Evolutionary conservation across 2,113 vertebrate genomes (phyloP), one percentile per base, ranked within the genome.

Genomic region (Pelmatolapia mariae): DNA sequence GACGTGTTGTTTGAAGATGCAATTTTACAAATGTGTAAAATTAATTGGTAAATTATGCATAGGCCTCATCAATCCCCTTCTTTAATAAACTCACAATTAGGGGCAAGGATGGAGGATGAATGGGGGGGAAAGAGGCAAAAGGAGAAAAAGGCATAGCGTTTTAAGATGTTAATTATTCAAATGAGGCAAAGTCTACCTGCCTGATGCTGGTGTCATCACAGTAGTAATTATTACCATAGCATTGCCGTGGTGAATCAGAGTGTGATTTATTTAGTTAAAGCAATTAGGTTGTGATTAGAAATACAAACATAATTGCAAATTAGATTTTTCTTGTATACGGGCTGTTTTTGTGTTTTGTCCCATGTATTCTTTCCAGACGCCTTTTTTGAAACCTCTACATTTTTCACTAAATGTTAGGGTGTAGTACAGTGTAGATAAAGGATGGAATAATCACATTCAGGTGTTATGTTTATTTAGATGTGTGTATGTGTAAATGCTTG

Each of bases 231-330:
- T 97, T 96, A 96, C 92, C 92, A 95, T 95, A 12, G 95, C 96
- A 96, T 97, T 95, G 97, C 97, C 94, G 96, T 95, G 95, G 97
- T 96, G 95, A 96, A 97, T 96, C 97, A 81, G 94, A 96, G 94
- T 96, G 95, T 97, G 97, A 98, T 98, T 98, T 98, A 98, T 98
- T 98, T 97, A 97, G 97, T 97, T 97, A 97, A 97, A 90, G 96
- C 97, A 98, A 98, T 99, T 98, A 98, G 93, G 95, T 92, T 90
- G 93, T 97, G 98, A 99, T 98, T 98, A 98, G 97, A 97, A 98
- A 97, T 97, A 96, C 96, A 98, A 97, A 97, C 96, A 97, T 97
- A 97, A 99, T 97, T 98, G 97, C 97, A 97, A 97, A 97, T 97
- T 93, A 2, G 43, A 89, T 90, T 89, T 87, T 88, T 90, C 81